These are phyloP conservation scores for Chloropsis cyanopogon DNA, from an alignment of 2,113 vertebrate genomes.

Conservation along the genomic window DNA sequence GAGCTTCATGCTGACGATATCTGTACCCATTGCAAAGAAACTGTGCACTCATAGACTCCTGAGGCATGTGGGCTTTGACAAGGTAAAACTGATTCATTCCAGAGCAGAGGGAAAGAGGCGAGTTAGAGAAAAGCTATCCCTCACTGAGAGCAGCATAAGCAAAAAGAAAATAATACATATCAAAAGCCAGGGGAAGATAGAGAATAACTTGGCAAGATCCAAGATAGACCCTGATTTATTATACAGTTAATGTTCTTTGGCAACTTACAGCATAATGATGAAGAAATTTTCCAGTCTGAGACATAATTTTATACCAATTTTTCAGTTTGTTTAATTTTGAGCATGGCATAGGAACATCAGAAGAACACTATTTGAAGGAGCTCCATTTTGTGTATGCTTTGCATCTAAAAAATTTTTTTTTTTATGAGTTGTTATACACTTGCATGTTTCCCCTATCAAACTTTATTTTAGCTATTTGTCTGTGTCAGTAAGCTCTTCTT, in stretches of 20 bases:
- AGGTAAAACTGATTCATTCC: background rate
- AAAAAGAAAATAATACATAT: background rate
- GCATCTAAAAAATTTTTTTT: background rate
- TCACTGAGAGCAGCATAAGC: background rate
- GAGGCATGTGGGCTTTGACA: background rate
- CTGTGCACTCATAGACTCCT: background rate
- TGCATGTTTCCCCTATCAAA: background rate
- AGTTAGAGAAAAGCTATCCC: background rate
- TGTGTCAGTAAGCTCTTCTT: background rate
- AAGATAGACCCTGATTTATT: background rate
- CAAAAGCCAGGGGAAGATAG: background rate
- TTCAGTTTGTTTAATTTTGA: conserved; percentile 6
- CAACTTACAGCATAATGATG: background rate
- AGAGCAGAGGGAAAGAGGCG: background rate
- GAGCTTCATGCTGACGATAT: background rate
- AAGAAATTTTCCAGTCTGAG: background rate
- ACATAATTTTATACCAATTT: background rate
- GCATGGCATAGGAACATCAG: background rate
- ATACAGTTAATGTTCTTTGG: background rate
- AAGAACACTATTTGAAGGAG: background rate
- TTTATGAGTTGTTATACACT: background rate
- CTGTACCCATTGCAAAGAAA: background rate
- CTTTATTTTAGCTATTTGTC: background rate
- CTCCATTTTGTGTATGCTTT: background rate
- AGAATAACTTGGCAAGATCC: background rate